Base-by-base conservation (phyloP, 2,797 vertebrate species). In the Emydoidea blandingii region DNA sequence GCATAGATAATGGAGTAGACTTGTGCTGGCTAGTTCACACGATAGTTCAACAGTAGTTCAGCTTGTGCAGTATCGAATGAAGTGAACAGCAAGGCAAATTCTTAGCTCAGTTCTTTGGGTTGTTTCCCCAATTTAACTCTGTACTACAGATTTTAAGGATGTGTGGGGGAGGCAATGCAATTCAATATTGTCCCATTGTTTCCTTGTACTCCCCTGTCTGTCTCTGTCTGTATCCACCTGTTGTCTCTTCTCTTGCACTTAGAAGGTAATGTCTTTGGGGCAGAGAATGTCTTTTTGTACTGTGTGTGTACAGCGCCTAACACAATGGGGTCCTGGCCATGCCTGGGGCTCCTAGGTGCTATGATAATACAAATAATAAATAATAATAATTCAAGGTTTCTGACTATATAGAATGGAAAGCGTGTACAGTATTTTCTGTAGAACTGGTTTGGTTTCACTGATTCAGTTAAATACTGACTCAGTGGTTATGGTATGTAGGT, bases 391-490 rank as follows among this genome's bases (percentile, higher is more conserved):
- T 92, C n/a, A 78, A 93, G 84, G 65, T 83, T 91, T 94, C 44
- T 89, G 81, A 93, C 86, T 79, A 87, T 10, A 5, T 2, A 0
- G 49, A 80, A 92, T 95, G 68, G 91, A 94, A 97, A 87, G 65
- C 62, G 88, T 81, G 88, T 65, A 50, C 16, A 52, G 44, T 62
- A 57, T 95, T 96, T 83, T 8, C 86, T 91, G 90, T 5, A 86
- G 86, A 95, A 90, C 91, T 94, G 85, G 85, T 94, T 92, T 57
- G 52, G 76, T 89, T 95, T 96, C 85, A 86, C 83, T 90, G 91
- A 92, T 94, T 96, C 92, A 79, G 92, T 87, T 87, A 95, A 96
- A 90, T 65, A 92, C 94, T 95, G 95, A 98, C 79, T 97, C 94
- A 97, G 86, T 91, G 94, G 86, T 92, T 95, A 86, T 83, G 89